Conservation (phyloP, 2,113 vertebrate species). For the Acrocephalus arundinaceus region DNA sequence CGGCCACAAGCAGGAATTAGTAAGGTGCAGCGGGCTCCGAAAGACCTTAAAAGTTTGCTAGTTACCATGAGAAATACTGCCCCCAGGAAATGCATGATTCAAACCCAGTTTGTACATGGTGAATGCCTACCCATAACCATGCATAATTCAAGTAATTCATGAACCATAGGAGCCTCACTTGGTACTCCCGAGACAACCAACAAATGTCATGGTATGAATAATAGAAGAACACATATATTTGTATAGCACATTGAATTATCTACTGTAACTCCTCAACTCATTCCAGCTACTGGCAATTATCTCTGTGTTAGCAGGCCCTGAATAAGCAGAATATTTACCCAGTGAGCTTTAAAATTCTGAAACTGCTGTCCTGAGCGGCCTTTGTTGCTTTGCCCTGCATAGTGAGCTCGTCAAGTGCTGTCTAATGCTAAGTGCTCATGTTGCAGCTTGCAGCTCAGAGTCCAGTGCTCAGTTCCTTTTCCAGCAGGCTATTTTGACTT, state of each 20-base stretch:
- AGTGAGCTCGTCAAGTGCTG: neutral
- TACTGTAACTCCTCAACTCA: slow-evolving; percentile 29
- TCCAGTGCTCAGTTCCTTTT: neutral
- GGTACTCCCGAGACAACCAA: slow-evolving; percentile 59
- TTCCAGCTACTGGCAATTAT: slow-evolving; percentile 30
- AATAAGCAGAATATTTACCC: slow-evolving; percentile 39
- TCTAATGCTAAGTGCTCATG: neutral
- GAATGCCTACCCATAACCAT: slow-evolving; percentile 53
- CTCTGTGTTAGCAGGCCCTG: neutral
- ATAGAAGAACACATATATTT: slow-evolving; percentile 60
- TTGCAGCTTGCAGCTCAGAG: neutral
- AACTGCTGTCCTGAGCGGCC: neutral
- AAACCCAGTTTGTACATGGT: slow-evolving; percentile 13
- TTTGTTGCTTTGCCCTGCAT: neutral
- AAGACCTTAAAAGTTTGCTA: slow-evolving; percentile 27
- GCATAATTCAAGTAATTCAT: slow-evolving; percentile 66
- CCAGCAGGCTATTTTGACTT: neutral
- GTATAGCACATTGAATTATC: slow-evolving; percentile 35
- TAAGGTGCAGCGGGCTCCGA: neutral
- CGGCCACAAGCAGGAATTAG: neutral
- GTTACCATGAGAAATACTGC: slow-evolving; percentile 45
- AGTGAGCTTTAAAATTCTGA: slow-evolving; percentile 21
- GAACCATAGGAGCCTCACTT: slow-evolving; percentile 59
- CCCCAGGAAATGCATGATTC: slow-evolving; percentile 46
- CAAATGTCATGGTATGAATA: slow-evolving; percentile 73